Evolutionary conservation across 2,113 vertebrate species (phyloP).

Genomic region (Cyphomyrus plagiostoma): DNA sequence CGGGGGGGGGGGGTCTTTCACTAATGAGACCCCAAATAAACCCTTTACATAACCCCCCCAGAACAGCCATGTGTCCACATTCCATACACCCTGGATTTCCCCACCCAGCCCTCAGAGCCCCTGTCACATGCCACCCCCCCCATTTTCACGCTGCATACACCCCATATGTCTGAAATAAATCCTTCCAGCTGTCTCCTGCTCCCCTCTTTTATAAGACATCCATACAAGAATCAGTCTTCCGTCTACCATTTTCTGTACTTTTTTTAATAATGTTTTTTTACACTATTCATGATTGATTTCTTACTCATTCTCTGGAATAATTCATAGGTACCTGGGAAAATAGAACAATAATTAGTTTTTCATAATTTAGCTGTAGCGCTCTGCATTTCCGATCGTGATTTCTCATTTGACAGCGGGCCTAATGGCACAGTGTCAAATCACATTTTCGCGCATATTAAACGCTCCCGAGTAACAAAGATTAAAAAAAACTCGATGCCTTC

Average conservation of each 20-base stretch:
- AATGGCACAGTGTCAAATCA: neutral
- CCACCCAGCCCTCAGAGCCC: neutral
- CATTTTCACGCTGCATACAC: neutral
- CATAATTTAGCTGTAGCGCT: neutral
- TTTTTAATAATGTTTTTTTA: neutral
- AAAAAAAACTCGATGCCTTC: neutral
- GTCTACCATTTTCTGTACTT: neutral
- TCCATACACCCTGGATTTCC: neutral
- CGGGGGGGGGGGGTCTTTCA: neutral
- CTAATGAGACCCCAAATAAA: neutral
- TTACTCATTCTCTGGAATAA: neutral
- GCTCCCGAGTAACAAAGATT: neutral
- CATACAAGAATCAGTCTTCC: neutral
- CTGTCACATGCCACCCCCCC: neutral
- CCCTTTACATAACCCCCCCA: neutral
- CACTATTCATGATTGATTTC: neutral
- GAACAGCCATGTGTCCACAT: neutral
- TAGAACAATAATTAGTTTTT: neutral
- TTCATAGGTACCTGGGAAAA: neutral
- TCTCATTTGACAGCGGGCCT: neutral
- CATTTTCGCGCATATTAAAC: neutral
- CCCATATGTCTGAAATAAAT: conserved; percentile 1
- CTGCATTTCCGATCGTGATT: neutral
- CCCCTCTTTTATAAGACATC: neutral
- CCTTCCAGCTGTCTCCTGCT: conserved; percentile 7